phyloP scores from a whole-genome alignment of 2,888 invertebrate species.

The Ferrisia virgata region DNA sequence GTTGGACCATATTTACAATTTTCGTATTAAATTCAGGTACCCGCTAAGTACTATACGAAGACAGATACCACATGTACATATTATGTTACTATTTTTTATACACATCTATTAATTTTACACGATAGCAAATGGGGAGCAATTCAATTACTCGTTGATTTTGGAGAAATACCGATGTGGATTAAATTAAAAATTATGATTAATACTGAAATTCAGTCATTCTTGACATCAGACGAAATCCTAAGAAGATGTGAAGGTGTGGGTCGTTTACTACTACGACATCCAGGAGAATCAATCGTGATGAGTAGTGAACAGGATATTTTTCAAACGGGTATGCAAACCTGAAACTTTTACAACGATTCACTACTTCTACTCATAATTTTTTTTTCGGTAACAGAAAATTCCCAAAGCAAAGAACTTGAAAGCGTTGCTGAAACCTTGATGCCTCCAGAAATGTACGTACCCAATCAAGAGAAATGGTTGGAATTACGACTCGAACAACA shows the following conservation, averaged over 20 bases:
- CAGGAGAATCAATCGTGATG: constrained; percentile 81
- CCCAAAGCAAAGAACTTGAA: constrained; percentile 55
- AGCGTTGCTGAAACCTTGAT: constrained; percentile 58
- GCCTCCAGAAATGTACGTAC: constrained; percentile 91
- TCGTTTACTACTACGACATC: constrained; percentile 71
- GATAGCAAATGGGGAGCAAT: constrained; percentile 69
- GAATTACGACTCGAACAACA: constrained; percentile 64
- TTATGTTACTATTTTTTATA: no score
- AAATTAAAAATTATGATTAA: constrained; percentile 53
- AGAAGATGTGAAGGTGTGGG: constrained; percentile 83
- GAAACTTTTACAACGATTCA: background rate
- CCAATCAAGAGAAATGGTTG: constrained; percentile 86
- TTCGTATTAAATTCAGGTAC: constrained; percentile 73
- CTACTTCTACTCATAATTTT: background rate
- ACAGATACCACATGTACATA: no score
- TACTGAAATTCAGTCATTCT: constrained; percentile 52
- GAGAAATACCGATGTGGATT: constrained; percentile 74
- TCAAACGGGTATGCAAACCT: background rate
- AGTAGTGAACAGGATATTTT: constrained; percentile 53
- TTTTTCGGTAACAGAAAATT: constrained; percentile 48
- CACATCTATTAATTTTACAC: background rate
- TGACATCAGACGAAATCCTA: constrained; percentile 57
- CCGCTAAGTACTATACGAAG: no score
- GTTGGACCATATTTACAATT: constrained; percentile 80
- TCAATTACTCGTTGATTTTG: constrained; percentile 78